Base-by-base conservation (phyloP, 2,888 invertebrate genomes). In the Agapetus fuscipes region DNA sequence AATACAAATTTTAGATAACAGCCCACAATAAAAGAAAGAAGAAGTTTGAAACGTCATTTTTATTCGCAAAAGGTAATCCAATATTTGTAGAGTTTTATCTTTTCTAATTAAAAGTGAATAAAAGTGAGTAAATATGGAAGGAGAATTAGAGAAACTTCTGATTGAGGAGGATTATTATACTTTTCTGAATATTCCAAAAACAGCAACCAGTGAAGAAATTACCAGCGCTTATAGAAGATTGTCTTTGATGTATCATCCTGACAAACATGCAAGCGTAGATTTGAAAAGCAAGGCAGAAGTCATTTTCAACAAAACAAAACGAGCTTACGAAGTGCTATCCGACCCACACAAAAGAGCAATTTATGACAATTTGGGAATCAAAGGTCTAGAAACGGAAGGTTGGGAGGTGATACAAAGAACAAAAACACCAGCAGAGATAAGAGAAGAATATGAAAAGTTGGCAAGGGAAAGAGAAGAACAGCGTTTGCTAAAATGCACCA, bases 331-430 rank as follows among this genome's bases (percentile, higher is more conserved):
- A 76, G 93, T 96, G 20, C 66, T 98, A 28, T 86, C 80, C 12
- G 94, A 98, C 70, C 83, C 91, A 2, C 93, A 94, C 55, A 84
- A 85, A 57, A 74, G 96, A 57, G 94, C 93, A 1, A 94, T 98
- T 49, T 98, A 97, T 62, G 96, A 98, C 66, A n/a, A n/a, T n/a
- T n/a, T n/a, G 60, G 95, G 95, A n/a, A 78, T 83, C 37, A 81
- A 84, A 54, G 97, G 96, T 0, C 66, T 97, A 17, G 84, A 93
- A 60, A 89, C 91, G 0, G 90, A 94, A 54, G 95, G 94, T 37
- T 94, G 95, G 93, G 91, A 95, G 66, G 74, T 96, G 20, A 86
- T 96, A 17, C 84, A 90, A 53, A 73, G 91, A 25, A 88, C 87
- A 2, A 85, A 86, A 58, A 94, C 95, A 2, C 93, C 96, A 2